Percentiles rank a stretch among this genome's conserved stretches.
These are phyloP conservation scores for Lasioglossum baleicum DNA, from an alignment of 1,140 invertebrate species.

Conservation along the genomic window DNA sequence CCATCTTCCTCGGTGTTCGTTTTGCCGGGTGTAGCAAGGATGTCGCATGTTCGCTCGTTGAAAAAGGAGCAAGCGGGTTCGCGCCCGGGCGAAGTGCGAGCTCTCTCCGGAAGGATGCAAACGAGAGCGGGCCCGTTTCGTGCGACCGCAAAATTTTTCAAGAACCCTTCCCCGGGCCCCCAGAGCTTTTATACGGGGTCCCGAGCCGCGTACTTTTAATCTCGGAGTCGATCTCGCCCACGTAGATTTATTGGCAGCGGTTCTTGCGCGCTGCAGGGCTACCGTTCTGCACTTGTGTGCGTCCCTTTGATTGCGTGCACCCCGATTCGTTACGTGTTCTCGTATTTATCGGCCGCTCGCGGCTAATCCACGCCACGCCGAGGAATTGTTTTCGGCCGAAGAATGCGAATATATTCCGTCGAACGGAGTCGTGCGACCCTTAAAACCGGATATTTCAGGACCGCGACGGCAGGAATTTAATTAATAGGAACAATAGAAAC, in stretches of 20 bases:
- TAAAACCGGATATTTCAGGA: not conserved
- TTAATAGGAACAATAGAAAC: not conserved
- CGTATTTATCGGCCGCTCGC: conserved; percentile 40
- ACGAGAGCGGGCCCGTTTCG: conserved; percentile 47
- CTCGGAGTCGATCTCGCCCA: conserved; percentile 57
- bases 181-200: conserved; percentile 31
- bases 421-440: not conserved
- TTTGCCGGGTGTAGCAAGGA: conserved; percentile 17
- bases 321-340: conserved; percentile 35
- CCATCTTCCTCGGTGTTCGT: conserved; percentile 16
- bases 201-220: conserved; percentile 51
- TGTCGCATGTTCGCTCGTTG: conserved; percentile 28
- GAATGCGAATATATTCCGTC: conserved; percentile 11
- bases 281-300: conserved; percentile 16
- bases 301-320: conserved; percentile 40
- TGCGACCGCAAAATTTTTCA: conserved; percentile 51
- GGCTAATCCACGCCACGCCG: conserved; percentile 26
- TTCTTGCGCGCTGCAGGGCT: conserved; percentile 40
- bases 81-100: conserved; percentile 46
- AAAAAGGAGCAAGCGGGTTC: conserved; percentile 36
- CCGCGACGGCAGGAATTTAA: not conserved
- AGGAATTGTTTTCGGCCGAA: conserved; percentile 21
- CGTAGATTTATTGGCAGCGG: conserved; percentile 56
- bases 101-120: conserved; percentile 46
- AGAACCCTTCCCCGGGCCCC: conserved; percentile 1